phyloP scores from a whole-genome alignment of 2,113 vertebrate species.

The Megaceryle maxima region DNA sequence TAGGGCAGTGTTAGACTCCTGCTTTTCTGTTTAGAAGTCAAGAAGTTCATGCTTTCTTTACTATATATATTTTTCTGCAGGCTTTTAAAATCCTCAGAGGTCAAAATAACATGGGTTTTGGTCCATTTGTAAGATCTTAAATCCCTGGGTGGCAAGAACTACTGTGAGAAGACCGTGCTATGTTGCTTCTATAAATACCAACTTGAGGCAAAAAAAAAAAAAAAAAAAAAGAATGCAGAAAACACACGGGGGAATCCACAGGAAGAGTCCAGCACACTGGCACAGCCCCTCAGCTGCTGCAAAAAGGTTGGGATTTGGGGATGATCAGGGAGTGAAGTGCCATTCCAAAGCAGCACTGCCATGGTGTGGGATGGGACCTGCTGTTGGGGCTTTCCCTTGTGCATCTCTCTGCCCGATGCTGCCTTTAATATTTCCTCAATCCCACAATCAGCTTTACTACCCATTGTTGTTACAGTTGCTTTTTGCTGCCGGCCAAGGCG shows the following conservation, averaged over 20 bases:
- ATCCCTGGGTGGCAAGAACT: constrained; percentile 46
- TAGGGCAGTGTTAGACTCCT: not conserved
- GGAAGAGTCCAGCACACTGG: fast-evolving
- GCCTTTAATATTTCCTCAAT: not conserved
- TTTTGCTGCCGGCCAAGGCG: not conserved
- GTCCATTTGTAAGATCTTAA: constrained; percentile 48
- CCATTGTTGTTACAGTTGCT: not conserved
- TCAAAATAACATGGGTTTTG: constrained; percentile 37
- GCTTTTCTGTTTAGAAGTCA: not conserved
- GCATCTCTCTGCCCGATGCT: not conserved
- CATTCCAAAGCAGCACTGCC: fast-evolving
- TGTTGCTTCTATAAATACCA: constrained; percentile 9
- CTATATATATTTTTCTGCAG: not conserved
- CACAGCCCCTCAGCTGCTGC: not conserved
- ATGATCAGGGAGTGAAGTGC: fast-evolving
- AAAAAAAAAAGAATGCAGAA: not conserved
- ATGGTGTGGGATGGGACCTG: fast-evolving
- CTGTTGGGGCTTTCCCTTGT: not conserved
- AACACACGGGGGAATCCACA: not conserved
- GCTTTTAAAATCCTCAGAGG: constrained; percentile 50
- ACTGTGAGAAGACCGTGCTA: constrained; percentile 1
- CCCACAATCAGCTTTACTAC: not conserved
- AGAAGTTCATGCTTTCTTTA: constrained; percentile 3
- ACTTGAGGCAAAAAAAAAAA: not conserved
- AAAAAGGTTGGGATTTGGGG: not conserved